phyloP scores from a whole-genome alignment of 2,888 invertebrate genomes.

The Caenorhabditis sulstoni region DNA sequence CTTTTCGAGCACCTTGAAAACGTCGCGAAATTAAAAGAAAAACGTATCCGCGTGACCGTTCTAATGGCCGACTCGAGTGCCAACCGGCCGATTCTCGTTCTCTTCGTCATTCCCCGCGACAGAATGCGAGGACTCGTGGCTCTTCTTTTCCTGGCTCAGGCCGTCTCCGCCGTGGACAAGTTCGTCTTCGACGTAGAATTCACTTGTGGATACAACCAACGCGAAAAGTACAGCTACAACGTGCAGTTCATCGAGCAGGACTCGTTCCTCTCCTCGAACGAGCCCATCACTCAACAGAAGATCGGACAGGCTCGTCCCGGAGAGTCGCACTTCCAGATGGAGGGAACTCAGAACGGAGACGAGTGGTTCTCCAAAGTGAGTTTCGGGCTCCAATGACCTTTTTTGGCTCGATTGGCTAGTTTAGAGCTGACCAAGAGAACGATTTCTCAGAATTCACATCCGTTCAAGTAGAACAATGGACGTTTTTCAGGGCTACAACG shows the following conservation, averaged over 20 bases:
- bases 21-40: too few species aligned
- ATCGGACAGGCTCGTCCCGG: conserved; percentile 17
- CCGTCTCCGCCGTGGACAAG: conserved; percentile 14
- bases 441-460: too few species aligned
- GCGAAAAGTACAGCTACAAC: conserved; percentile 23
- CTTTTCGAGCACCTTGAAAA: neutral
- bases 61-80: too few species aligned
- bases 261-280: neutral
- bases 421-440: too few species aligned
- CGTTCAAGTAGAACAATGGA: too few species aligned
- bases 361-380: neutral
- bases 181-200: conserved; percentile 29
- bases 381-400: too few species aligned
- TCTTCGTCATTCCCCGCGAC: conserved; percentile 3
- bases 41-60: too few species aligned
- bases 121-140: conserved; percentile 15
- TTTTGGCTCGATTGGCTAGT: too few species aligned
- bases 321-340: conserved; percentile 4
- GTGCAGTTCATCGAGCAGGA: conserved; percentile 32
- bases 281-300: conserved; percentile 12
- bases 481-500: conserved; percentile 17
- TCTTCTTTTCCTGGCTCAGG: conserved; percentile 15
- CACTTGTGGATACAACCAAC: conserved; percentile 12
- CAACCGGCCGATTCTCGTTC: too few species aligned
- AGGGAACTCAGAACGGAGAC: conserved; percentile 20